Evolutionary conservation across 2,888 invertebrate species (phyloP).

Genomic region (Diogma glabrata): DNA sequence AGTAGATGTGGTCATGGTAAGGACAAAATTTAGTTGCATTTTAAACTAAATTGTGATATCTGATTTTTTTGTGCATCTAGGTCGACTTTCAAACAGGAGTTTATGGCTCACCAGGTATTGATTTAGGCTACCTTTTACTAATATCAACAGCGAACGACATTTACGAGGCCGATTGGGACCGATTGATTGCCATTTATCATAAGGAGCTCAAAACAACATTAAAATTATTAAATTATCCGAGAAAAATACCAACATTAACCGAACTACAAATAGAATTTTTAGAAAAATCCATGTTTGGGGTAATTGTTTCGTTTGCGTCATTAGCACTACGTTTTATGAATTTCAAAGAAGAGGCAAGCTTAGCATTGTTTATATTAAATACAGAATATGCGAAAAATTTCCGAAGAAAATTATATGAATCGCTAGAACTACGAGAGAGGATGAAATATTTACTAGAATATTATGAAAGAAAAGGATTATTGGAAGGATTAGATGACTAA

Average conservation of each 20-base stretch:
- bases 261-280: neutral
- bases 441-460: slow-evolving; percentile 1
- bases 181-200: neutral
- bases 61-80: neutral
- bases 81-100: slow-evolving; percentile 3
- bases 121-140: slow-evolving; percentile 1
- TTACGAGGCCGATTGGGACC: neutral
- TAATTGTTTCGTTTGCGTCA: neutral
- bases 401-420: neutral
- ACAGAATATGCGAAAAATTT: neutral
- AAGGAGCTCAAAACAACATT: neutral
- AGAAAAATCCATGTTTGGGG: neutral
- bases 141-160: neutral
- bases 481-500: too few species aligned
- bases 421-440: neutral
- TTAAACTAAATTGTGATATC: neutral
- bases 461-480: slow-evolving; percentile 4
- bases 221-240: neutral
- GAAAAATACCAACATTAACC: neutral
- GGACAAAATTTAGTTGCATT: neutral
- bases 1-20: slow-evolving; percentile 24
- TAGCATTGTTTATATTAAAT: neutral
- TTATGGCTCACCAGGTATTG: slow-evolving; percentile 2
- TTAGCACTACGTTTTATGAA: neutral
- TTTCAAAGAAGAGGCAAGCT: neutral